A percentile compares a stretch with the other conserved stretches of the same genome.
These are phyloP conservation scores for Brassicogethes aeneus DNA, from an alignment of 2,888 invertebrate genomes.

Conservation along the genomic window DNA sequence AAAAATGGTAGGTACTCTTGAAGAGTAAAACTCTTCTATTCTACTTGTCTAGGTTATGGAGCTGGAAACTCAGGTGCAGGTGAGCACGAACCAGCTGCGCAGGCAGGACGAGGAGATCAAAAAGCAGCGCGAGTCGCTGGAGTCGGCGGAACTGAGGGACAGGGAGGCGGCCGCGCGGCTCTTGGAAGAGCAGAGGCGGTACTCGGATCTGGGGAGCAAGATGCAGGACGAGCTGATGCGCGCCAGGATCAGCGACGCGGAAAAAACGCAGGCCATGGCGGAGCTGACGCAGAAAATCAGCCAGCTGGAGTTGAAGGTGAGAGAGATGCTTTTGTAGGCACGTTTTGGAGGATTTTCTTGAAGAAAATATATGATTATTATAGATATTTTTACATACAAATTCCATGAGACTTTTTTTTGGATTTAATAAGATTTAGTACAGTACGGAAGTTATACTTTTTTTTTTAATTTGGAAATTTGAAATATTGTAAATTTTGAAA, in stretches of 20 bases:
- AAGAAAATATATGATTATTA: too few relatives aligned
- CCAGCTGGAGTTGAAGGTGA: conserved; percentile 82
- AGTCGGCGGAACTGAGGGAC: conserved; percentile 62
- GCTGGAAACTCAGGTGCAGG: conserved; percentile 89
- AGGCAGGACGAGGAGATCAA: conserved; percentile 93
- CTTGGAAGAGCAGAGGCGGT: conserved; percentile 76
- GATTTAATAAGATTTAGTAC: conserved; percentile 4
- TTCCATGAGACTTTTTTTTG: conserved; percentile 2
- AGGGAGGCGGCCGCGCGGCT: conserved; percentile 68
- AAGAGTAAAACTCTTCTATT: not conserved
- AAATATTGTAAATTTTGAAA: too few relatives aligned
- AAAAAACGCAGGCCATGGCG: conserved; percentile 87
- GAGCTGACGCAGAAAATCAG: conserved; percentile 92
- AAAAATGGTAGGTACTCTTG: not conserved
- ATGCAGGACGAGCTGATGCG: conserved; percentile 89
- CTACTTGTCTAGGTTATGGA: conserved; percentile 62
- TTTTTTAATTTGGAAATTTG: conserved; percentile 3
- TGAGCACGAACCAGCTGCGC: conserved; percentile 77
- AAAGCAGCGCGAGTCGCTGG: conserved; percentile 69
- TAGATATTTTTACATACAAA: not conserved
- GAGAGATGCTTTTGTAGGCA: too few relatives aligned
- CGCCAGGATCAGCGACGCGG: conserved; percentile 88
- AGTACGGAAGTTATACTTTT: not conserved
- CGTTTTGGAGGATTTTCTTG: too few relatives aligned
- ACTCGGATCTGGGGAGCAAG: conserved; percentile 55